phyloP scores from a whole-genome alignment of 2,113 vertebrate species.

The Saccopteryx leptura region DNA sequence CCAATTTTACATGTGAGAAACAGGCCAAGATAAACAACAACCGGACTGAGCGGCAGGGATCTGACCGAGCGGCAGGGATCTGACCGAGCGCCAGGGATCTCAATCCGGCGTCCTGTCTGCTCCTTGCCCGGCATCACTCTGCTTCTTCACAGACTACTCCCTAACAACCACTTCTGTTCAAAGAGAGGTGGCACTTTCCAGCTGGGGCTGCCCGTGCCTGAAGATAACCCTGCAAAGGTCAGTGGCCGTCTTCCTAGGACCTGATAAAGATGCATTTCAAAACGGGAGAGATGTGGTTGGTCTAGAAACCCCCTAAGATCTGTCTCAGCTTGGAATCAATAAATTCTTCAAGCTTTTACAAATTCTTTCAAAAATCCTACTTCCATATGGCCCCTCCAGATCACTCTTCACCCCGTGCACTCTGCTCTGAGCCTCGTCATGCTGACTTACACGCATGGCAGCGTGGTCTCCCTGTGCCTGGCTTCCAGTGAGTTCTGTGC shows the following conservation, averaged over 20 bases:
- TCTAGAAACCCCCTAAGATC: background rate
- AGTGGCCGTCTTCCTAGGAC: background rate
- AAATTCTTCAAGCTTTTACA: background rate
- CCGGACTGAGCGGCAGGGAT: background rate
- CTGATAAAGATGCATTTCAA: background rate
- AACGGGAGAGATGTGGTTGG: background rate
- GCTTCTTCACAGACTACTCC: background rate
- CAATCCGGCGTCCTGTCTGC: background rate
- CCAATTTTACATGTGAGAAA: background rate
- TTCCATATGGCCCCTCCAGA: background rate
- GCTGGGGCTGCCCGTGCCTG: background rate
- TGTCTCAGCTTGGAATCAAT: background rate
- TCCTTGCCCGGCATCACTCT: background rate
- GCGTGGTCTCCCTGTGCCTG: background rate
- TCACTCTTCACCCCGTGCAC: background rate
- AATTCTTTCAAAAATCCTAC: background rate
- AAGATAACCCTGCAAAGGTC: background rate
- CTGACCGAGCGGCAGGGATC: background rate
- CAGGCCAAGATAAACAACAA: background rate
- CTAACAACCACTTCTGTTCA: background rate
- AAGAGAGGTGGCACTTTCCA: background rate
- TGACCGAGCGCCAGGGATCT: no score
- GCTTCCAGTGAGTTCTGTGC: background rate
- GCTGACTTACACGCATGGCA: fast-evolving
- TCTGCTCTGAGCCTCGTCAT: background rate